Evolutionary conservation across 2,888 invertebrate species (phyloP), one percentile per base, ranked within the genome.

Genomic region (Seladonia tumulorum): DNA sequence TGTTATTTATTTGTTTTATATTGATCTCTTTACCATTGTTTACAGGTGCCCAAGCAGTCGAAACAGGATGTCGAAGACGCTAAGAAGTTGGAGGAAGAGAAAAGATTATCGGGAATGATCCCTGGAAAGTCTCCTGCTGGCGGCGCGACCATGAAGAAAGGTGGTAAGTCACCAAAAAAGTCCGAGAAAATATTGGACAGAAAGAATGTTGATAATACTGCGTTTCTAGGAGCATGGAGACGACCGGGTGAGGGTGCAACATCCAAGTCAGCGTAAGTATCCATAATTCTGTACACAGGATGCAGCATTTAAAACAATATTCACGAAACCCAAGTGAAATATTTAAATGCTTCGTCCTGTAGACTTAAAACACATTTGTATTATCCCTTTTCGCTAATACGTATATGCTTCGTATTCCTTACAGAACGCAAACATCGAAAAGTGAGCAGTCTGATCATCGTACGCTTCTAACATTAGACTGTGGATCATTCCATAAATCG

Each of bases 81-180:
- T 29, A 93, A 88, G 75, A 95, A 94, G 78, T 93, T 91, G 42
- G 94, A 95, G 57, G 95, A 95, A 85, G 95, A 95, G 83, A 93
- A 93, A 77, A 92, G 88, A 77, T 84, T 95, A n/a, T 89, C 91
- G n/a, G 85, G 82, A 63, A 47, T 82, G 29, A 3, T 12, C 29
- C 0, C 18, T 66, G 87, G 86, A 70, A 87, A 88, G 53, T 16
- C 82, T 68, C 22, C 80, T n/a, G 14, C 39, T 22, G 81, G 81
- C 25, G 88, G 88, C 42, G 74, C 76, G 74, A 29, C 79, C 12
- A 75, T 79, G 60, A 90, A 87, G 14, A 88, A 83, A 73, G 89
- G 89, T n/a, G 45, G 10, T 29, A 70, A 39, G n/a, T 72, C 53
- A 39, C 5, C 12, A 66, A 53, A n/a, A 60, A n/a, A n/a, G n/a